phyloP scores from a whole-genome alignment of 2,113 vertebrate genomes.

The Pithys albifrons region DNA sequence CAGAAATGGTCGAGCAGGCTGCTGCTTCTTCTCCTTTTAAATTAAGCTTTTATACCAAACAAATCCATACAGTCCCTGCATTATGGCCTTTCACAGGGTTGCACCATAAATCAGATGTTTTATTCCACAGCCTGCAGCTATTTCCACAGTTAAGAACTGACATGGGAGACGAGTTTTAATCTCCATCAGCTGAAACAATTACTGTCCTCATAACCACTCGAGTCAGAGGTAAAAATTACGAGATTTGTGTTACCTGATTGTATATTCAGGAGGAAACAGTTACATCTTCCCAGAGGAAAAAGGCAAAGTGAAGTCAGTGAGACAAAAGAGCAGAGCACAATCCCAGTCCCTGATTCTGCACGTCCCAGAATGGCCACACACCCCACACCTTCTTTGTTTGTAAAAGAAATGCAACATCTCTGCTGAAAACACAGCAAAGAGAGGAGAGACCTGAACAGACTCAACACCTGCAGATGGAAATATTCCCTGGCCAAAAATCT shows the following conservation, averaged over 20 bases:
- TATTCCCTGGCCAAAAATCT: neutral
- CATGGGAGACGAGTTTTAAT: conserved; percentile 62
- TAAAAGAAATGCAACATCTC: neutral
- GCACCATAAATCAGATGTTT: conserved; percentile 51
- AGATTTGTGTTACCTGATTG: neutral
- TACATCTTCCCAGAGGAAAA: neutral
- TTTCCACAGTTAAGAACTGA: conserved; percentile 61
- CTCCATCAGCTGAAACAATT: conserved; percentile 51
- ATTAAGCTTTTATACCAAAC: conserved; percentile 49
- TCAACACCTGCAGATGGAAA: neutral
- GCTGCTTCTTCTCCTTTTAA: neutral
- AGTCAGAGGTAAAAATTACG: conserved; percentile 26
- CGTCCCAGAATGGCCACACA: neutral
- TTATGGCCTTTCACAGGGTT: conserved; percentile 4
- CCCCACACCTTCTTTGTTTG: neutral
- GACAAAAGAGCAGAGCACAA: neutral
- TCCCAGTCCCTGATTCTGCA: neutral
- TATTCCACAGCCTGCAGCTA: conserved; percentile 39
- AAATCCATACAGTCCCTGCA: neutral
- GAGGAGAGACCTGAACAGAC: neutral
- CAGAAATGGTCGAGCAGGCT: neutral
- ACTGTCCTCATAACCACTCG: conserved; percentile 22
- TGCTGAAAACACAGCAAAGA: neutral
- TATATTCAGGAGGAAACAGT: neutral
- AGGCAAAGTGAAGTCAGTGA: neutral